Percentiles rank a stretch among this genome's conserved stretches.
phyloP scores from a whole-genome alignment of 2,888 invertebrate genomes.

The Cataglyphis cursor region DNA sequence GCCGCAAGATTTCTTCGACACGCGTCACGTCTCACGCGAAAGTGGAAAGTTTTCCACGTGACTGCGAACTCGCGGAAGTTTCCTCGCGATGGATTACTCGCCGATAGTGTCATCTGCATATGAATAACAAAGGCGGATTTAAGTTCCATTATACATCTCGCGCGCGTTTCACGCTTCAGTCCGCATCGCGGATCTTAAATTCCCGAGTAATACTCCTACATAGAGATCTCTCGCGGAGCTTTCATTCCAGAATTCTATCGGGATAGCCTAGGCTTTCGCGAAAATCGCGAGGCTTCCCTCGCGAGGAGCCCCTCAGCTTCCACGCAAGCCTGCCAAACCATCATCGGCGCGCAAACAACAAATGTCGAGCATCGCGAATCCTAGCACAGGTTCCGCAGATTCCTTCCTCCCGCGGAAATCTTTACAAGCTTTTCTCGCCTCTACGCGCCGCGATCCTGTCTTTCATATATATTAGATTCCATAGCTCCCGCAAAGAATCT shows the following conservation, averaged over 20 bases:
- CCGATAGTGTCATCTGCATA: constrained; percentile 50
- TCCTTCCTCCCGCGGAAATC: constrained; percentile 32
- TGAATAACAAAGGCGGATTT: constrained; percentile 43
- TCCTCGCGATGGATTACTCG: constrained; percentile 40
- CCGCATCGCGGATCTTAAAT: constrained; percentile 13
- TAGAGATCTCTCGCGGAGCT: not conserved
- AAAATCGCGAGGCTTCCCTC: constrained; percentile 31
- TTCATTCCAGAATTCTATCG: not conserved
- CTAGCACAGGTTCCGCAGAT: constrained; percentile 19
- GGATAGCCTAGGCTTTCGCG: constrained; percentile 3
- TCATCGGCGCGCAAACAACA: constrained; percentile 30
- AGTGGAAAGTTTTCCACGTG: constrained; percentile 57
- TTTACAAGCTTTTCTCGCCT: constrained; percentile 39
- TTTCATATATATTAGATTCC: constrained; percentile 44
- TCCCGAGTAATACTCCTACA: not conserved
- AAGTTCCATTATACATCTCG: constrained; percentile 46
- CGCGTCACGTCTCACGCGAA: constrained; percentile 51
- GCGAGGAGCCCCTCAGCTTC: not conserved
- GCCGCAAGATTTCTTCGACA: not conserved
- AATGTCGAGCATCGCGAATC: not conserved
- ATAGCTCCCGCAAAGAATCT: constrained; percentile 13
- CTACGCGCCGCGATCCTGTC: not conserved
- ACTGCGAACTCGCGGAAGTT: constrained; percentile 42
- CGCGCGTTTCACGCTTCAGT: constrained; percentile 25
- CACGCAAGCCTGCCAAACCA: not conserved